Conservation (phyloP, 2,797 vertebrate species). For the Leptatherina wallacei region DNA sequence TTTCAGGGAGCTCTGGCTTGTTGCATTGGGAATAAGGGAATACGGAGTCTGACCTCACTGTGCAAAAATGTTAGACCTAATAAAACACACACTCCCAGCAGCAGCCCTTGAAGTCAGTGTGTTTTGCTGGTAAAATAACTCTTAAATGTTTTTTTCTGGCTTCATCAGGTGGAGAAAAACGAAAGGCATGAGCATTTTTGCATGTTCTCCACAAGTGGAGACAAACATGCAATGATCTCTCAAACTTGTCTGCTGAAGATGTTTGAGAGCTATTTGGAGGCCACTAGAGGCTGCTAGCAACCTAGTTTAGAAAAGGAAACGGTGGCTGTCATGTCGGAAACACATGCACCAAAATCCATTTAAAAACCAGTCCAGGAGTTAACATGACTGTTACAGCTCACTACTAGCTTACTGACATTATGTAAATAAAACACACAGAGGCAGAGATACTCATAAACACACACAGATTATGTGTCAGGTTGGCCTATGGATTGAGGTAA, state of each 20-base stretch:
- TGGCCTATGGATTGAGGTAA: slow-evolving; percentile 73
- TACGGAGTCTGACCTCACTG: slow-evolving; percentile 72
- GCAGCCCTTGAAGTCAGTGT: slow-evolving; percentile 46
- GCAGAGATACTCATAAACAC: slow-evolving; percentile 37
- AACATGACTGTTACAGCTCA: slow-evolving; percentile 19
- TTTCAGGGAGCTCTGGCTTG: slow-evolving; percentile 51
- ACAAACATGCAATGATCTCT: slow-evolving; percentile 6
- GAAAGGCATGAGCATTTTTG: slow-evolving; percentile 9
- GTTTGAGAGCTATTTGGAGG: slow-evolving; percentile 48
- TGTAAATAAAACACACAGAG: slow-evolving; percentile 49
- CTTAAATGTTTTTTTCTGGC: slow-evolving; percentile 14
- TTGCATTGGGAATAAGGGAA: slow-evolving; percentile 71
- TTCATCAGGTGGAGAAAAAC: slow-evolving; percentile 15
- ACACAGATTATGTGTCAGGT: slow-evolving; percentile 74
- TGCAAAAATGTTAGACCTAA: slow-evolving; percentile 71
- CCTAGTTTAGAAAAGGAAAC: slow-evolving; percentile 63
- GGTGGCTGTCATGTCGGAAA: slow-evolving; percentile 29
- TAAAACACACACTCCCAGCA: slow-evolving; percentile 65
- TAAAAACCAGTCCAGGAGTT: slow-evolving; percentile 29
- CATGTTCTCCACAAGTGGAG: neutral
- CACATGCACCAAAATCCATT: slow-evolving; percentile 37
- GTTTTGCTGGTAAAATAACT: slow-evolving; percentile 48
- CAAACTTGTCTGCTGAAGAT: slow-evolving; percentile 29
- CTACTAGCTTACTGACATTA: slow-evolving; percentile 39
- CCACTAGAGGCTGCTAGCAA: slow-evolving; percentile 82